Evolutionary conservation across 2,113 vertebrate genomes (phyloP), one percentile per base, ranked within the genome.

Genomic region (Rhynchomys soricoides): DNA sequence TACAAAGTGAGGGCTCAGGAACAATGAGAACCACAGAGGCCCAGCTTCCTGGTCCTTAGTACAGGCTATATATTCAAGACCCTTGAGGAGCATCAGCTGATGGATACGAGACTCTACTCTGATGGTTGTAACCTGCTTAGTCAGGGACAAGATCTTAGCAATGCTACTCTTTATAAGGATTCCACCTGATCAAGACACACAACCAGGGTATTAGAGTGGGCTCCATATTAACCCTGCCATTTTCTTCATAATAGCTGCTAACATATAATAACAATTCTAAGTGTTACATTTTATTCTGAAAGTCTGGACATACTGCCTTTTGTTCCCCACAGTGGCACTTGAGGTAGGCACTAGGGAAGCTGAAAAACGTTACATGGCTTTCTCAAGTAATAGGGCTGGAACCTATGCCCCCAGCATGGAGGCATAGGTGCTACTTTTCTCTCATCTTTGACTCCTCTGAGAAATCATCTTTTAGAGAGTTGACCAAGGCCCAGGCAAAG

Each of bases 51-150:
- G 37, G 71, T 81, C 55, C 9, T 48, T n/a, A 55, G 83, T 2
- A 29, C 37, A 1, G 0, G 22, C 48, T 55, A 24, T 43, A 7
- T 1, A 12, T 13, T 17, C 0, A 19, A 64, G 88, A 43, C 26
- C 24, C 68, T 22, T 0, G 26, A 4, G 34, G 16, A 85, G 50
- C 40, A 26, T 57, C 48, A 43, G 66, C 6, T 31, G 59, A 59
- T 1, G 43, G 55, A 19, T 3, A n/a, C 24, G 13, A 62, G 45
- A 40, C 21, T 45, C 62, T 26, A 24, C 6, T 15, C 40, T 22
- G 24, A 34, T 78, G 64, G 10, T 73, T 48, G 43, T 77, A 34
- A 45, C 16, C n/a, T 19, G 0, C 37, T 43, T 6, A 2, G 4
- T 55, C 64, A 48, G 52, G 22, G 43, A 7, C 4, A 11, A 52